These are phyloP conservation scores for Silurus asotus DNA, from an alignment of 2,113 vertebrate genomes.

Conservation along the genomic window DNA sequence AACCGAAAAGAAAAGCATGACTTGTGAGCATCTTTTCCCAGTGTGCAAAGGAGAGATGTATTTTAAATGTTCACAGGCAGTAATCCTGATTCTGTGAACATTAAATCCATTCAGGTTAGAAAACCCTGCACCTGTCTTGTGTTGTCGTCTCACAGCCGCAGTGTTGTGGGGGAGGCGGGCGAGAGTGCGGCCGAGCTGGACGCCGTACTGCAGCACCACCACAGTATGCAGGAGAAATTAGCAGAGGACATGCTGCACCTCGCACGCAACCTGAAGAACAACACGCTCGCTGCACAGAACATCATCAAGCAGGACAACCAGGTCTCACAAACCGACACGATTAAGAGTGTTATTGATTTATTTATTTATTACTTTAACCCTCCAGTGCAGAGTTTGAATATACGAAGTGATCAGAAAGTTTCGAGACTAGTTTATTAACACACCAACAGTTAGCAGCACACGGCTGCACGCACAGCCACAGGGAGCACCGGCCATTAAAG, in stretches of 20 bases:
- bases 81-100: neutral
- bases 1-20: neutral
- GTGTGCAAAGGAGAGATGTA: neutral
- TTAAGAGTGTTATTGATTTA: neutral
- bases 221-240: slow-evolving; percentile 92
- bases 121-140: neutral
- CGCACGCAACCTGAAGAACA: slow-evolving; percentile 94
- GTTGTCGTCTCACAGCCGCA: slow-evolving; percentile 57
- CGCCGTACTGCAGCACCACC: slow-evolving; percentile 86
- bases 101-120: neutral
- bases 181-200: slow-evolving; percentile 88
- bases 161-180: slow-evolving; percentile 77
- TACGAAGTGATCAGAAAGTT: too few species aligned
- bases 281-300: slow-evolving; percentile 89
- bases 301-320: slow-evolving; percentile 98
- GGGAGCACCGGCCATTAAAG: too few species aligned
- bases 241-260: slow-evolving; percentile 96
- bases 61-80: too few species aligned
- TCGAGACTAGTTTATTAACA: too few species aligned
- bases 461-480: too few species aligned
- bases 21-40: neutral
- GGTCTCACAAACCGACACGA: slow-evolving; percentile 65
- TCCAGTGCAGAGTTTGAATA: neutral
- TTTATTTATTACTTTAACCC: neutral
- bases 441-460: too few species aligned